A percentile compares a stretch with the other conserved stretches of the same genome.
Evolutionary conservation across 1,140 invertebrate species (phyloP).

Genomic region (Rhopalosiphum padi): DNA sequence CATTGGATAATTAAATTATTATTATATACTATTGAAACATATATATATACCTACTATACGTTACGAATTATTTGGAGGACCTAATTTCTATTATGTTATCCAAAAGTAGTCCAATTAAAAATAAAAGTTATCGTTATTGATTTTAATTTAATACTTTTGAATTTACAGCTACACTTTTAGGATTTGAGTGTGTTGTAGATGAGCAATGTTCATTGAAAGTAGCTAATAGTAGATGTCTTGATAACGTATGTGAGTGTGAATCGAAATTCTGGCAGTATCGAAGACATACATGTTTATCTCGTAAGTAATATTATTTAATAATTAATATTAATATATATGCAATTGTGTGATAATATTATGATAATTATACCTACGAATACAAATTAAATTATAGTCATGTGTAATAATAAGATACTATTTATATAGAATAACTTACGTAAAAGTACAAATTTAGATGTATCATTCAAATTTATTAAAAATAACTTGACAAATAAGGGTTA

Average conservation of each 20-base stretch:
- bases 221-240: slow-evolving; percentile 77
- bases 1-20: slow-evolving; percentile 48
- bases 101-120: slow-evolving; percentile 2
- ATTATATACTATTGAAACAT: not conserved
- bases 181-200: slow-evolving; percentile 74
- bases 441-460: not conserved
- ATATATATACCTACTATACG: not conserved
- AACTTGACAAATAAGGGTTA: not conserved
- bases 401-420: not conserved
- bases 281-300: slow-evolving; percentile 84
- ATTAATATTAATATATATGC: not conserved
- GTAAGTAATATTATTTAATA: slow-evolving; percentile 71
- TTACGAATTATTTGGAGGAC: not conserved
- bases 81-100: slow-evolving; percentile 41
- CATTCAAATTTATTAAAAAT: not conserved
- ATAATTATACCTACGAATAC: not conserved
- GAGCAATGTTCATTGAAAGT: slow-evolving; percentile 82
- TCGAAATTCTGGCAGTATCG: slow-evolving; percentile 83
- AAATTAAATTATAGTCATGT: not conserved
- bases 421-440: not conserved
- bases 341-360: no score
- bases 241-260: slow-evolving; percentile 79
- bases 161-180: slow-evolving; percentile 76
- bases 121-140: not conserved
- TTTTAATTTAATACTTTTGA: slow-evolving; percentile 56